These are phyloP conservation scores for Macaria notata DNA, from an alignment of 2,888 invertebrate genomes.

Conservation along the genomic window DNA sequence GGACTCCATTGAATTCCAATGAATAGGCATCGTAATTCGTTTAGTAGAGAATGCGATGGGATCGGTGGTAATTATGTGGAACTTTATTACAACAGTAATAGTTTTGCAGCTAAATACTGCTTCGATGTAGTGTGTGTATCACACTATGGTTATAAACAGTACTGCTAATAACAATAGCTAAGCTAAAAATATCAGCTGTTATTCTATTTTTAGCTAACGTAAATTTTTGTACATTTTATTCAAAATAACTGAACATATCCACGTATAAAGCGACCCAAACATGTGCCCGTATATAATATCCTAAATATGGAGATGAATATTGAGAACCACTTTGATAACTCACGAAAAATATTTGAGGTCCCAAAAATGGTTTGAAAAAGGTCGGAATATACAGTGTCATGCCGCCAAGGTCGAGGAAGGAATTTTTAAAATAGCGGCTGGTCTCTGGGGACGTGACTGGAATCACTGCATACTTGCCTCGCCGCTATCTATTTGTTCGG, in stretches of 20 bases:
- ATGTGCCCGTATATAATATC: neutral
- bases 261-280: too few relatives aligned
- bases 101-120: too few relatives aligned
- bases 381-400: conserved; percentile 31
- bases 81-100: too few relatives aligned
- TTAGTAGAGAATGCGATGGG: neutral
- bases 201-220: too few relatives aligned
- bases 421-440: conserved; percentile 60
- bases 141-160: too few relatives aligned
- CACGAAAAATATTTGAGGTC: conserved; percentile 28
- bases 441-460: conserved; percentile 59
- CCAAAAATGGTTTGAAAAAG: conserved; percentile 23
- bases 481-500: conserved; percentile 47
- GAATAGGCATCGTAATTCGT: conserved; percentile 17
- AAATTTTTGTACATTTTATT: too few relatives aligned
- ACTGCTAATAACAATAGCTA: too few relatives aligned
- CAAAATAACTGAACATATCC: too few relatives aligned
- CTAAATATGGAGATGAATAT: conserved; percentile 13
- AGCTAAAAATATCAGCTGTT: too few relatives aligned
- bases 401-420: conserved; percentile 44
- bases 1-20: conserved; percentile 20
- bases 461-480: conserved; percentile 50
- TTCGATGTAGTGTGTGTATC: too few relatives aligned
- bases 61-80: too few relatives aligned
- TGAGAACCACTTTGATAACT: conserved; percentile 7